Base-by-base conservation (phyloP, 1,140 invertebrate species). In the Ephestia elutella region DNA sequence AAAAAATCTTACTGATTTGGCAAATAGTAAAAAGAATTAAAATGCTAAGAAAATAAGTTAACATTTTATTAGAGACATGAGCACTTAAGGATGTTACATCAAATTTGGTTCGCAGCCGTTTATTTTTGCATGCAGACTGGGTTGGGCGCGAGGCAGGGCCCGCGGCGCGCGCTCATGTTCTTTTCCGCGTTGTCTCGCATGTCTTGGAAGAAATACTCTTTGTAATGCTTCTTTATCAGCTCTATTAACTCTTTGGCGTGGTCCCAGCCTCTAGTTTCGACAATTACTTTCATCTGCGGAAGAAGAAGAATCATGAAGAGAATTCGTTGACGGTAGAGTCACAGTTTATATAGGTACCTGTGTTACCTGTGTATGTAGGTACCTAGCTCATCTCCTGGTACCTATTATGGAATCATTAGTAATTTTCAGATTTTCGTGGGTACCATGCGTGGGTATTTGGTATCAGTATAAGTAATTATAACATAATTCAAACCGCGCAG, bases 211-310 rank as follows among this genome's bases (percentile, higher is more conserved):
- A 63, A 73, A 53, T 72, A 84, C 19, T 87, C 78, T 32, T 79
- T 85, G 59, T 76, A 87, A 32, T 82, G 55, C 67, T 80, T 82
- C 65, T 87, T 87, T 2, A 86, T 64, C n/a, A 59, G 32, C 32
- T 85, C 80, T 25, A 85, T 65, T 54, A 97, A 75, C 72, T 94
- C 88, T 54, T 92, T 86, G 10, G 93, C 92, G 80, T 98, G 96
- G 0, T 93, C 92, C 80, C 91, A 91, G 70, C 97, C 96, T 73
- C 93, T 90, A 0, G 96, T 97, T 87, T 98, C 96, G 68, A 92
- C 94, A 11, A 96, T 91, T 0, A 96, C 92, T 89, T 94, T 95
- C 13, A 95, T 90, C 92, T 93, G 77, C 50, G 85, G 87, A 62
- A 59, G 57, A 65, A 57, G 55, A 19, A n/a, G n/a, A 17, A 32